phyloP scores from a whole-genome alignment of 2,113 vertebrate genomes.

The Ariopsis seemanni region DNA sequence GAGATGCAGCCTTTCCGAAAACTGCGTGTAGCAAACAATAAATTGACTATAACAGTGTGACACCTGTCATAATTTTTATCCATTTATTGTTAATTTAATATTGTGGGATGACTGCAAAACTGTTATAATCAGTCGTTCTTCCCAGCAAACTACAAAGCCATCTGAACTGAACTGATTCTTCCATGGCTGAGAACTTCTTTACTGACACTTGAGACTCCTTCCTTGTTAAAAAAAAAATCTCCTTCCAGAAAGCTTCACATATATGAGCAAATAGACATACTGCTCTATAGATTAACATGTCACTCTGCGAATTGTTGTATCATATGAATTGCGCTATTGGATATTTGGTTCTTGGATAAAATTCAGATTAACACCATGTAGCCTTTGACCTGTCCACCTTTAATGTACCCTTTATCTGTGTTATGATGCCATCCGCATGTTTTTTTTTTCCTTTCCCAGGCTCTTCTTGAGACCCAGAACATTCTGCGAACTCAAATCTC shows the following conservation, averaged over 20 bases:
- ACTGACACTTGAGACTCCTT: not conserved
- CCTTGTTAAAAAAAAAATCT: not conserved
- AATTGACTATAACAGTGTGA: no score
- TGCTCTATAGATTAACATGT: not conserved
- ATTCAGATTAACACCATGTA: not conserved
- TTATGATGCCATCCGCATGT: not conserved
- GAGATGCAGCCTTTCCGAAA: no score
- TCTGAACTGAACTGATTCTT: not conserved
- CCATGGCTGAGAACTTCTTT: not conserved
- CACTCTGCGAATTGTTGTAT: no score
- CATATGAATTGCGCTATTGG: not conserved
- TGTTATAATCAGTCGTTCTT: no score
- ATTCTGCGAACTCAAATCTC: slow-evolving; percentile 72
- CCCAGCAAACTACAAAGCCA: no score
- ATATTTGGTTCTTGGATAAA: not conserved
- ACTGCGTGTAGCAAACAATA: no score
- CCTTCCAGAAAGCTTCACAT: not conserved
- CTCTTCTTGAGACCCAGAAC: slow-evolving; percentile 72
- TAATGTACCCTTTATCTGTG: not conserved
- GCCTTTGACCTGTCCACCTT: not conserved
- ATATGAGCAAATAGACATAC: no score
- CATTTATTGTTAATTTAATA: no score
- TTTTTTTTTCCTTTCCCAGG: slow-evolving; percentile 53
- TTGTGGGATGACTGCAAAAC: no score
- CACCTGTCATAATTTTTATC: no score